Conservation (phyloP, 2,888 invertebrate genomes). For the Brenthis hecate region DNA sequence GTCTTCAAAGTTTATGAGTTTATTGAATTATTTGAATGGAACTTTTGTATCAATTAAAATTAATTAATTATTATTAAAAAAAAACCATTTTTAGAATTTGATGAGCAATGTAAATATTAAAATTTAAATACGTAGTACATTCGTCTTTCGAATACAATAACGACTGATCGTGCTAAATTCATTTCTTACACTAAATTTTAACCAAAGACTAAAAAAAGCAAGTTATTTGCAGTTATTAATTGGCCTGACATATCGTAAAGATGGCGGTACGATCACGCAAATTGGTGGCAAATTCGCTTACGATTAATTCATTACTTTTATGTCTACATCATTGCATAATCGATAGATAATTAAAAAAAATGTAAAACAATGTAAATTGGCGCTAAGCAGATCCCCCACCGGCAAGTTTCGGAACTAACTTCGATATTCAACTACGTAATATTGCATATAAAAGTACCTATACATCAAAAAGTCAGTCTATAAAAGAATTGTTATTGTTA, state of each 20-base stretch:
- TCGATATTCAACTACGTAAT: too few species aligned
- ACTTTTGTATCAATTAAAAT: not conserved
- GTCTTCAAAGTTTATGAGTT: not conserved
- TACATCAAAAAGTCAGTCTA: too few species aligned
- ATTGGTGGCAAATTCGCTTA: too few species aligned
- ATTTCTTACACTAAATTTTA: constrained; percentile 14
- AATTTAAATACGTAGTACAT: not conserved
- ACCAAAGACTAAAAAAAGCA: constrained; percentile 20
- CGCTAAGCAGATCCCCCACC: too few species aligned
- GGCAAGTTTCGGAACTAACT: too few species aligned
- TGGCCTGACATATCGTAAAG: not conserved
- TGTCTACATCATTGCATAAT: too few species aligned
- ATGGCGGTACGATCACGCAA: not conserved
- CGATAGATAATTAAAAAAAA: too few species aligned
- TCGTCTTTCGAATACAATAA: not conserved
- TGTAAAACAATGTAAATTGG: too few species aligned
- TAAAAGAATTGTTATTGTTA: too few species aligned
- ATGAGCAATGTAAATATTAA: not conserved
- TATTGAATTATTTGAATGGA: not conserved
- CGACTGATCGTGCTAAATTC: constrained; percentile 4
- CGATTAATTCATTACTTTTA: too few species aligned
- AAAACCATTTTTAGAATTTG: not conserved
- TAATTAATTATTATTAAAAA: not conserved
- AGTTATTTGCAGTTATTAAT: constrained; percentile 1
- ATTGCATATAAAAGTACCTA: too few species aligned